Base-by-base conservation (phyloP, 2,113 vertebrate species). In the Clarias gariepinus region DNA sequence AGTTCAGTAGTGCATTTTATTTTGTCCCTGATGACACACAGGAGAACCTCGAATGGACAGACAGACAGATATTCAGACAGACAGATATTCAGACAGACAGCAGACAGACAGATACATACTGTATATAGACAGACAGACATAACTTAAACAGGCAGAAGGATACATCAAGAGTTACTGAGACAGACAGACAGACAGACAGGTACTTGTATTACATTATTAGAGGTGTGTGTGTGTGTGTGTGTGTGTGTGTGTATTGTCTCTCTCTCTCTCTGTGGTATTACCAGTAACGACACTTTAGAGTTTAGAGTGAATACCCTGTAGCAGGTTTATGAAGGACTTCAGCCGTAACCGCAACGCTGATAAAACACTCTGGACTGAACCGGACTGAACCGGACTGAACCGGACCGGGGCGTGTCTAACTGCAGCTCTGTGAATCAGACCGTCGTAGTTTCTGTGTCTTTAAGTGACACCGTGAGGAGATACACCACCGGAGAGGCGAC, bases 111-210 rank as follows among this genome's bases (percentile, higher is more conserved):
- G 4, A 63, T 9, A 25, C 6, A 25, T 2, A 63, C 0, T n/a
- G 25, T 10, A 63, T 7, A n/a, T 9, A 63, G 9, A 25, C 9
- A 7, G 5, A 25, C 21, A 63, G 23, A 12, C 21, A 23, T 36
- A 36, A 36, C 36, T 36, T 36, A 63, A 2, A n/a, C 23, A 63
- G 9, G 3, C 21, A 23, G 21, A 25, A 21, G 23, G 60, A 63
- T 0, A 23, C 0, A 63, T 10, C 23, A 2, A n/a, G 2, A 63
- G 60, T 23, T 0, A 23, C 0, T 25, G 2, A 63, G 1, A n/a
- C 23, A 63, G 9, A 63, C 61, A 63, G 61, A 63, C 2, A 61
- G 60, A 23, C 21, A 61, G 60, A 61, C 6, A 58, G 57, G 8
- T 23, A 0, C 25, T 64, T 64, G 13, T 28, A 10, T 66, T 5